Conservation (phyloP, 2,888 invertebrate genomes). For the Molanna angustata region DNA sequence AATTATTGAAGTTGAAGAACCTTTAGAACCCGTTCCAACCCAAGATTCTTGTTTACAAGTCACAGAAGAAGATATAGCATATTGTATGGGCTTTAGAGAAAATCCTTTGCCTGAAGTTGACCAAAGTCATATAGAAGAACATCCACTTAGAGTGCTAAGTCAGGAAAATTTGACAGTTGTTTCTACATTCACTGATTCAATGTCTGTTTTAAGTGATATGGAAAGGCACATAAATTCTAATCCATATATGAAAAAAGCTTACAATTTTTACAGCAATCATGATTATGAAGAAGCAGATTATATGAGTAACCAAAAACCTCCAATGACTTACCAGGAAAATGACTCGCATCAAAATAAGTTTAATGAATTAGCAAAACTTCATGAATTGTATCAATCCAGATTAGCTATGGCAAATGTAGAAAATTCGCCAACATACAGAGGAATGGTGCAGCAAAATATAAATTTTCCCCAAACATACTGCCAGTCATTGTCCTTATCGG, state of each 20-base stretch:
- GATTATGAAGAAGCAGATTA: slow-evolving; percentile 51
- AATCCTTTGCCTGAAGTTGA: slow-evolving; percentile 71
- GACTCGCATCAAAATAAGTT: slow-evolving; percentile 54
- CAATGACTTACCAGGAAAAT: slow-evolving; percentile 41
- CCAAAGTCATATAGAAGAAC: slow-evolving; percentile 69
- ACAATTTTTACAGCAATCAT: slow-evolving; percentile 56
- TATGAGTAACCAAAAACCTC: slow-evolving; percentile 46
- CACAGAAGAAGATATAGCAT: slow-evolving; percentile 89
- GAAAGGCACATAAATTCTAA: slow-evolving; percentile 64
- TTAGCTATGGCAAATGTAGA: slow-evolving; percentile 71
- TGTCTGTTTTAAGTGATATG: slow-evolving; percentile 64
- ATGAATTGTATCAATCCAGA: slow-evolving; percentile 78
- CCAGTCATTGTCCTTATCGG: slow-evolving; percentile 68
- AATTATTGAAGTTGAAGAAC: slow-evolving; percentile 77
- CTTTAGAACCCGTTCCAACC: slow-evolving; percentile 79
- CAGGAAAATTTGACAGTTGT: slow-evolving; percentile 89
- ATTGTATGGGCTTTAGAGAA: slow-evolving; percentile 74
- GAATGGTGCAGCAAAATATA: slow-evolving; percentile 37
- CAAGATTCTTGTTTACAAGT: slow-evolving; percentile 87
- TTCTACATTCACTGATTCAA: slow-evolving; percentile 81
- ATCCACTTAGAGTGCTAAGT: slow-evolving; percentile 84
- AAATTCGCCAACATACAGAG: slow-evolving; percentile 60
- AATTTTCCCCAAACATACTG: slow-evolving; percentile 60
- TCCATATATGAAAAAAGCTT: slow-evolving; percentile 56
- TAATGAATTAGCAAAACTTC: slow-evolving; percentile 76